Conservation (phyloP, 2,113 vertebrate species). For the Mesembrinibis cayennensis region DNA sequence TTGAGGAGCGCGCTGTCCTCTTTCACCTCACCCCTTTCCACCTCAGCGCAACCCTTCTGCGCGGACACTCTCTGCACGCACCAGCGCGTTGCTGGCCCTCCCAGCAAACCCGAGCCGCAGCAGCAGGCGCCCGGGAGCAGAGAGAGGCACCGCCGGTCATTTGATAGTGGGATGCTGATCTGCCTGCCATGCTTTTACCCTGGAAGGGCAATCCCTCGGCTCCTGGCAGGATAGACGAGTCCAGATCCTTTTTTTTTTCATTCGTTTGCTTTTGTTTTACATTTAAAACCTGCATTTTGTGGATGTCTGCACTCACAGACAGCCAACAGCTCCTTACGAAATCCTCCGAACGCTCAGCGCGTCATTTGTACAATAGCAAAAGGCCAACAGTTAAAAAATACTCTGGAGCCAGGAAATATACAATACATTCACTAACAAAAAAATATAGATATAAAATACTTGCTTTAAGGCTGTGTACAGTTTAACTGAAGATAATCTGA, state of each 20-base stretch:
- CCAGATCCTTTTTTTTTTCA: background rate
- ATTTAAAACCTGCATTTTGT: background rate
- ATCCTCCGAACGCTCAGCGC: background rate
- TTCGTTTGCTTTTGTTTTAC: background rate
- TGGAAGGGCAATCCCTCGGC: background rate
- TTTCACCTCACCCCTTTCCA: background rate
- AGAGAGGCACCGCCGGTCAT: background rate
- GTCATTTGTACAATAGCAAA: background rate
- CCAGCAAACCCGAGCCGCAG: background rate
- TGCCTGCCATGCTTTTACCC: background rate
- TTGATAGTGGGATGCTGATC: fast-evolving
- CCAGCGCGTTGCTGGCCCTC: background rate
- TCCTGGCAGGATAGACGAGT: background rate
- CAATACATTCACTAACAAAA: slow-evolving; percentile 19
- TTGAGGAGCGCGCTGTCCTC: background rate
- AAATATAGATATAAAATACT: slow-evolving; percentile 58
- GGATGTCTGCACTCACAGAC: background rate
- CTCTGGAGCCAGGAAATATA: slow-evolving; percentile 24
- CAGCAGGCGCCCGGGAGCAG: background rate
- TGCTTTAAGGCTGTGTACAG: slow-evolving; percentile 40
- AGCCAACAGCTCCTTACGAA: background rate
- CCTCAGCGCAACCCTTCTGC: background rate
- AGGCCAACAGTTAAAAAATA: slow-evolving; percentile 37
- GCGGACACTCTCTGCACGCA: background rate
- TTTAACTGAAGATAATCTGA: background rate